Percentiles rank a stretch among this genome's conserved stretches.
Conservation (phyloP, 2,113 vertebrate species). For the Callithrix jacchus region DNA sequence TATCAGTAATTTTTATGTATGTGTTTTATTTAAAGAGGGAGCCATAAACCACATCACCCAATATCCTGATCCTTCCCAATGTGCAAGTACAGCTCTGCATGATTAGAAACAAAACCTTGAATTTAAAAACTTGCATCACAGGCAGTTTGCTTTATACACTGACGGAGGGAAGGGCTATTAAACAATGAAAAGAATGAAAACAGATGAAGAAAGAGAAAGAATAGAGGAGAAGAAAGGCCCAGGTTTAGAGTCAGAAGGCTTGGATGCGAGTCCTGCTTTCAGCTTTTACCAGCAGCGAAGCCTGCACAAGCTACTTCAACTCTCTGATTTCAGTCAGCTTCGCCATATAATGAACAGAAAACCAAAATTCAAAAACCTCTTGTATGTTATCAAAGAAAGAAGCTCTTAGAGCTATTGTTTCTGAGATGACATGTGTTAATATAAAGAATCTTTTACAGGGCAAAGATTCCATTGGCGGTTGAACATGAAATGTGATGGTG, state of each 20-base stretch:
- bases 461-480: background rate
- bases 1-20: background rate
- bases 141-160: rapidly evolving
- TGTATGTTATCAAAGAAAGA: background rate
- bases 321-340: background rate
- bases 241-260: background rate
- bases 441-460: background rate
- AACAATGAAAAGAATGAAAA: background rate
- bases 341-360: background rate
- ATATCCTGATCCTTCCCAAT: background rate
- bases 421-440: background rate
- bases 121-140: background rate
- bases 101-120: background rate
- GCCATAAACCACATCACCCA: too few relatives aligned
- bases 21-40: background rate
- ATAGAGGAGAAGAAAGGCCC: rapidly evolving
- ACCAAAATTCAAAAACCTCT: too few relatives aligned
- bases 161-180: too few relatives aligned
- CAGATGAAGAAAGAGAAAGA: background rate
- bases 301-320: background rate
- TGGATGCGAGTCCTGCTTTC: background rate
- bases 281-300: background rate
- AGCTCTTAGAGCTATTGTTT: background rate
- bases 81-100: background rate
- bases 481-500: background rate